Evolutionary conservation across 2,797 vertebrate genomes (phyloP).

Genomic region (Galago senegalensis): DNA sequence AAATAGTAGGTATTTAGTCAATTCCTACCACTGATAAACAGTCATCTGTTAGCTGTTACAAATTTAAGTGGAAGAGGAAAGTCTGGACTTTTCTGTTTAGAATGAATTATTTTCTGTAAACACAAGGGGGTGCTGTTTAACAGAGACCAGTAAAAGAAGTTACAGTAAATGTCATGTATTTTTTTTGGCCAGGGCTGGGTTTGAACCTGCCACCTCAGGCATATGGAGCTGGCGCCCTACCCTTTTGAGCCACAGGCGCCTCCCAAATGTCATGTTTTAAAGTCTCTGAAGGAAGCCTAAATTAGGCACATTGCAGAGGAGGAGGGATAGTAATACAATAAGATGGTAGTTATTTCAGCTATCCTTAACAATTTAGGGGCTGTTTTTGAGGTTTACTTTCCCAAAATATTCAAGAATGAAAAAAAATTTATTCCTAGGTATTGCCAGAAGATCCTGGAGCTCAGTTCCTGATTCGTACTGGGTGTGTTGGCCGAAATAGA

Average conservation of each 20-base stretch:
- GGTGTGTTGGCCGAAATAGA: constrained; percentile 93
- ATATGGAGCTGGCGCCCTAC: no score
- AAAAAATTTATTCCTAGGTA: constrained; percentile 88
- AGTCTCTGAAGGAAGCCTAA: not conserved
- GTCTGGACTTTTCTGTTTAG: not conserved
- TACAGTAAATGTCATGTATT: not conserved
- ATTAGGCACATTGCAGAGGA: not conserved
- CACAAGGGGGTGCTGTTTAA: constrained; percentile 83
- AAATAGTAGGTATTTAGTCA: not conserved
- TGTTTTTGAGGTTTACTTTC: constrained; percentile 34
- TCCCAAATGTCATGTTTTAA: not conserved
- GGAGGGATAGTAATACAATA: not conserved
- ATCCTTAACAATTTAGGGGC: not conserved
- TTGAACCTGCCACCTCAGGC: no score
- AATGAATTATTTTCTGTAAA: constrained; percentile 55
- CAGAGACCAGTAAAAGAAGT: not conserved
- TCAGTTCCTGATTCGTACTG: constrained; percentile 95
- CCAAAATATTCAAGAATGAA: constrained; percentile 34
- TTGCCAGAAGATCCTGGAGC: constrained; percentile 93
- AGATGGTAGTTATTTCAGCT: not conserved
- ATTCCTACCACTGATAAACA: not conserved
- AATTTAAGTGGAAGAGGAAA: not conserved
- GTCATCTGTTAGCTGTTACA: not conserved
- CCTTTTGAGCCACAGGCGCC: no score
- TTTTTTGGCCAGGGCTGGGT: no score